These are phyloP conservation scores for Contarinia nasturtii DNA, from an alignment of 1,140 invertebrate genomes.

Conservation along the genomic window DNA sequence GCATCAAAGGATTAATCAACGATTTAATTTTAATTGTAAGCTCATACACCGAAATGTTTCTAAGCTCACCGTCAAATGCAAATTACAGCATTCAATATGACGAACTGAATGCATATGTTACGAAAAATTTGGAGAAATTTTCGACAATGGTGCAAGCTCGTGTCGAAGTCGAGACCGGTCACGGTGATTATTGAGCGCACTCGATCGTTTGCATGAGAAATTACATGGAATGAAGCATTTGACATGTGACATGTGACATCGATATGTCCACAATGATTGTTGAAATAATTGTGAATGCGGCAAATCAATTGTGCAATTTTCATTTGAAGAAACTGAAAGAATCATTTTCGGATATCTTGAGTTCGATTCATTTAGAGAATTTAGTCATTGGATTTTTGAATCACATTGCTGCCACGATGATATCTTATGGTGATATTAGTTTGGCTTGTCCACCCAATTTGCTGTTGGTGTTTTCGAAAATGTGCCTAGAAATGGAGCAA, in stretches of 20 bases:
- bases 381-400: constrained; percentile 38
- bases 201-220: constrained; percentile 80
- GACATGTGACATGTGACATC: constrained; percentile 45
- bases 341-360: constrained; percentile 46
- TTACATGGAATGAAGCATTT: constrained; percentile 80
- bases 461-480: constrained; percentile 76
- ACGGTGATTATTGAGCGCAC: constrained; percentile 67
- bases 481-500: constrained; percentile 79
- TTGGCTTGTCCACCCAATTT: constrained; percentile 55
- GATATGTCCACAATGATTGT: constrained; percentile 45
- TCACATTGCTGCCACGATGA: constrained; percentile 19
- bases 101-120: constrained; percentile 52
- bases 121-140: constrained; percentile 54
- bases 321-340: constrained; percentile 44
- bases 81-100: constrained; percentile 42
- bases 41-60: constrained; percentile 86
- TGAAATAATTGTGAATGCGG: constrained; percentile 42
- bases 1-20: constrained; percentile 80
- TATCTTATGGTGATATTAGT: constrained; percentile 29
- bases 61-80: constrained; percentile 6
- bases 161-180: constrained; percentile 48
- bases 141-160: constrained; percentile 48
- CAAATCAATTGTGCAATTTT: constrained; percentile 41
- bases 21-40: constrained; percentile 82
- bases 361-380: constrained; percentile 55